phyloP scores from a whole-genome alignment of 1,140 invertebrate species.

The Drosophila persimilis region DNA sequence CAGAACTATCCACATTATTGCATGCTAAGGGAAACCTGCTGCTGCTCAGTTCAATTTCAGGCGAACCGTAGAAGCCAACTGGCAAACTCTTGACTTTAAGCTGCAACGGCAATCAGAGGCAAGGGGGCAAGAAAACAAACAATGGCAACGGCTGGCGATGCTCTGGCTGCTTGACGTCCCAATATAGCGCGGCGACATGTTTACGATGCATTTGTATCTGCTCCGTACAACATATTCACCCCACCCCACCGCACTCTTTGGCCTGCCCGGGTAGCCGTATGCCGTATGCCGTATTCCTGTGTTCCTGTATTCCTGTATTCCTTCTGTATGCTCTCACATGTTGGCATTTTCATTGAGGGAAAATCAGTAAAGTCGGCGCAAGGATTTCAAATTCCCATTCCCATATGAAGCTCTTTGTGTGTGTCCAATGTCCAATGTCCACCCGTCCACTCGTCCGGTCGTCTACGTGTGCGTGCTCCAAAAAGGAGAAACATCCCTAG shows the following conservation, averaged over 20 bases:
- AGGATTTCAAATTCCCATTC: constrained; percentile 38
- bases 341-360: constrained; percentile 65
- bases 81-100: background rate
- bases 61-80: too few species aligned
- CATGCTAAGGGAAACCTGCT: too few species aligned
- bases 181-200: constrained; percentile 73
- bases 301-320: constrained; percentile 1
- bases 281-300: too few species aligned
- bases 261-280: background rate
- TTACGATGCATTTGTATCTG: constrained; percentile 67
- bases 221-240: constrained; percentile 16
- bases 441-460: background rate
- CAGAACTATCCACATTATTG: background rate
- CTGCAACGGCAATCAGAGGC: too few species aligned
- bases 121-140: constrained; percentile 18
- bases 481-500: constrained; percentile 65
- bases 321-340: constrained; percentile 51
- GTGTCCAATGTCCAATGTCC: background rate
- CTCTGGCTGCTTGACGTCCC: constrained; percentile 63
- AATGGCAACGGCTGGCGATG: constrained; percentile 37
- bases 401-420: constrained; percentile 29
- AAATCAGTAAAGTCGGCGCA: constrained; percentile 63
- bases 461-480: constrained; percentile 55
- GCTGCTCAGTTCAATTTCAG: too few species aligned
- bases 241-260: background rate